These are phyloP conservation scores for Drosophila eugracilis DNA, from an alignment of 1,140 invertebrate genomes.

Conservation along the genomic window DNA sequence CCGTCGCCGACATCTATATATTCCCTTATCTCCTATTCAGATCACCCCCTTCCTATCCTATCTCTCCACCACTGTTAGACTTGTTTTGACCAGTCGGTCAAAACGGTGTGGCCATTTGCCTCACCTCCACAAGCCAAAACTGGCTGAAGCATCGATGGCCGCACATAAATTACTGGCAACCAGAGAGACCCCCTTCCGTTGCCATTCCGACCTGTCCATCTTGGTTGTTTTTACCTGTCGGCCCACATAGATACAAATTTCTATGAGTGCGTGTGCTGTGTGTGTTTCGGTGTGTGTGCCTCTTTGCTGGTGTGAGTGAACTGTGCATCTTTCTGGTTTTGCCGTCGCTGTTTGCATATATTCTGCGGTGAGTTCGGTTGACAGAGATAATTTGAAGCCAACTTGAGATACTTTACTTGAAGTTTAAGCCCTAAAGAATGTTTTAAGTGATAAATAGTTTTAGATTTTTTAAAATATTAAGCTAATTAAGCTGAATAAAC, in stretches of 20 bases:
- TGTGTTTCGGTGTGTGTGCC: constrained; percentile 7
- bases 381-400: not conserved
- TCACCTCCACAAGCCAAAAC: constrained; percentile 34
- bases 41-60: not conserved
- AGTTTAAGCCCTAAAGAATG: not conserved
- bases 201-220: constrained; percentile 42
- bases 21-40: not conserved
- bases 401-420: not conserved
- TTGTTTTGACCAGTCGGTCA: constrained; percentile 80
- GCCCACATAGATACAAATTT: constrained; percentile 53
- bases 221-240: constrained; percentile 65
- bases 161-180: constrained; percentile 73
- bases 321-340: constrained; percentile 44
- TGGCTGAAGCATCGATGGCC: constrained; percentile 63
- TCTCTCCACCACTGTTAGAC: constrained; percentile 32
- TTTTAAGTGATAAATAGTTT: no score
- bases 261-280: not conserved
- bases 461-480: no score
- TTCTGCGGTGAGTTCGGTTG: constrained; percentile 5
- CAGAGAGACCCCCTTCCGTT: constrained; percentile 8
- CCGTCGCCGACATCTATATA: constrained; percentile 22
- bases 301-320: constrained; percentile 13
- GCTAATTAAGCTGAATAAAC: no score
- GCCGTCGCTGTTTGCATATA: constrained; percentile 55
- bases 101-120: constrained; percentile 52